Base-by-base conservation (phyloP, 1,140 invertebrate genomes). In the Lepidotrigona ventralis region DNA sequence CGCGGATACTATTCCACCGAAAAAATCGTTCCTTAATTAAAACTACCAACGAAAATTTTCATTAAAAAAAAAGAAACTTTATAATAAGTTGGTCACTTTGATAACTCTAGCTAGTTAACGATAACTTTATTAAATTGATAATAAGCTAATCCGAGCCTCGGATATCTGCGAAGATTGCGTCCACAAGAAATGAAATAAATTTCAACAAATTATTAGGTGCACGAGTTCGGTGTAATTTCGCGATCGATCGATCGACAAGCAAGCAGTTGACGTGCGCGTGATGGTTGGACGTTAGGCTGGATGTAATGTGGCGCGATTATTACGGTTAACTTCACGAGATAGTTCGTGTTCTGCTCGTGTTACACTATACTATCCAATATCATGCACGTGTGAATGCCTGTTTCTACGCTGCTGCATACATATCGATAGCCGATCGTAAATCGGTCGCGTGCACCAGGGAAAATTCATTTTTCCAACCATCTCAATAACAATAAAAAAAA, bases 271-370 rank as follows among this genome's bases (percentile, higher is more conserved):
- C 19, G 29, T 56, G 60, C 68, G 33, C 72, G 39, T 58, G 73
- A 21, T 11, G 53, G 56, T 53, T 53, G n/a, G 56, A 68, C 63
- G 12, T 77, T 77, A 51, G 39, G 53, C 21, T 26, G 51, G 80
- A 29, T 33, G 75, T 76, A 77, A 82, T 53, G 39, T n/a, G 26
- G 56, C 19, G 58, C 71, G 71, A 81, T 81, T 81, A 77, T 69
- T 82, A 74, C 64, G 80, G 80, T 82, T 77, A 82, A 77, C 53
- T 68, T 77, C 29, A 29, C 39, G 60, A 74, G 71, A 81, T 81
- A 39, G 60, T 17, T 73, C 46, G 46, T 64, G 79, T 81, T 81
- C 51, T 29, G 33, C 64, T 69, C 73, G 73, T 69, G 56, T 82
- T 77, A 69, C 80, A 53, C 15, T 69, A 33, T 69, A n/a, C n/a